phyloP scores from a whole-genome alignment of 2,797 vertebrate species.

The Steatocranus sp. region DNA sequence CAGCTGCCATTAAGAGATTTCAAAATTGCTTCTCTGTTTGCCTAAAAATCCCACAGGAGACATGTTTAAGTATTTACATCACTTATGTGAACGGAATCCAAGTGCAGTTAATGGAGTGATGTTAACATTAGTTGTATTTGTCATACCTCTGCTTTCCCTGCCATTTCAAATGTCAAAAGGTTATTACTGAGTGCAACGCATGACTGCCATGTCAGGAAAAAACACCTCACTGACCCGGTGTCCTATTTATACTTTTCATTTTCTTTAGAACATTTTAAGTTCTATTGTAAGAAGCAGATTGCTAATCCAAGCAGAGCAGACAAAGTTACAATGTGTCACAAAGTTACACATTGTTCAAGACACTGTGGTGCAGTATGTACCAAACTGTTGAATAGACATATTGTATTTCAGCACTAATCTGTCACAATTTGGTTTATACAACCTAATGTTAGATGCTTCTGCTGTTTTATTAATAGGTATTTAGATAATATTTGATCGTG shows the following conservation, averaged over 20 bases:
- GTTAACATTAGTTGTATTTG: background rate
- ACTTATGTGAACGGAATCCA: background rate
- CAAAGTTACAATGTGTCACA: background rate
- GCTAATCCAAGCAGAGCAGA: background rate
- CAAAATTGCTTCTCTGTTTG: background rate
- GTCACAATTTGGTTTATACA: background rate
- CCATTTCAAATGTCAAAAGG: background rate
- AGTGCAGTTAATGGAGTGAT: background rate
- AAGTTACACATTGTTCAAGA: background rate
- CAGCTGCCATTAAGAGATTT: background rate
- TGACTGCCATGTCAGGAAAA: background rate
- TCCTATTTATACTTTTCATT: background rate
- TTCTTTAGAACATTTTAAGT: background rate
- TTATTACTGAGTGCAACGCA: background rate
- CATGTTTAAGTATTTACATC: background rate
- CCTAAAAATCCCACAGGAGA: background rate
- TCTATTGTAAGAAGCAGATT: background rate
- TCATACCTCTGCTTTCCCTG: background rate
- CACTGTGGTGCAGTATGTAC: background rate
- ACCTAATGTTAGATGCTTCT: background rate
- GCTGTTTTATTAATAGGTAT: background rate
- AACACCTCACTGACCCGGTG: background rate
- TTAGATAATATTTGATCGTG: background rate
- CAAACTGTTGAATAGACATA: background rate
- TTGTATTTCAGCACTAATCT: background rate